Percentiles rank a stretch among this genome's conserved stretches.
Evolutionary conservation across 2,797 vertebrate species (phyloP).

Genomic region (Hydrolagus colliei): DNA sequence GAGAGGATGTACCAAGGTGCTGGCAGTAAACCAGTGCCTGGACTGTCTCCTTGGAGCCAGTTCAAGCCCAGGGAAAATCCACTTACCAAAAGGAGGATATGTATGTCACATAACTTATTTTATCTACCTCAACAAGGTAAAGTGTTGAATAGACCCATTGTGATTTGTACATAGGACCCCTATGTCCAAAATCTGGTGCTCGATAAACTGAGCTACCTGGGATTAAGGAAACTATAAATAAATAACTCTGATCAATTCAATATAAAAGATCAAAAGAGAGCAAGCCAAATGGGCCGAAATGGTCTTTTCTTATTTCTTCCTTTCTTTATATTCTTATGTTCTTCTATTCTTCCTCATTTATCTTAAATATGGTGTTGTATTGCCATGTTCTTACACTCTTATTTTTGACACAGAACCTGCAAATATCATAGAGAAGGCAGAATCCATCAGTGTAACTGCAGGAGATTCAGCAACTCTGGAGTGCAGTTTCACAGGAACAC

Average conservation of each 20-base stretch:
- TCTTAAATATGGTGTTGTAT: too few relatives aligned
- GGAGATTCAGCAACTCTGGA: conserved; percentile 87
- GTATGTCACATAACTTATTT: too few relatives aligned
- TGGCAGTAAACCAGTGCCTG: too few relatives aligned
- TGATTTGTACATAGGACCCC: too few relatives aligned
- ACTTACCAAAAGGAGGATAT: too few relatives aligned
- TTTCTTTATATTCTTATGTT: background rate
- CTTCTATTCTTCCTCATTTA: conserved; percentile 36
- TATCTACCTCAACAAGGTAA: too few relatives aligned
- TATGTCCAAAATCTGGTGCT: too few relatives aligned
- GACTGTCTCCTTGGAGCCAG: too few relatives aligned
- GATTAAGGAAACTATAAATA: background rate
- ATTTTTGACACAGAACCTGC: conserved; percentile 79
- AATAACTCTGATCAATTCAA: background rate
- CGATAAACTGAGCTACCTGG: too few relatives aligned
- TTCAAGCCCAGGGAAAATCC: too few relatives aligned
- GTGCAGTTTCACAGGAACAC: conserved; percentile 83
- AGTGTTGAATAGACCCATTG: too few relatives aligned
- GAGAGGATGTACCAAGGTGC: too few relatives aligned
- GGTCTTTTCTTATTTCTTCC: background rate
- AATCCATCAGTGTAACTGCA: conserved; percentile 86
- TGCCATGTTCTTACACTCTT: conserved; percentile 29
- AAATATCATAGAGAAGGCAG: conserved; percentile 81
- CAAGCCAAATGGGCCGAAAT: background rate
- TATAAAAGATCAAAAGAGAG: background rate